These are phyloP conservation scores for Morelia viridis DNA, from an alignment of 2,797 vertebrate genomes.

Conservation along the genomic window DNA sequence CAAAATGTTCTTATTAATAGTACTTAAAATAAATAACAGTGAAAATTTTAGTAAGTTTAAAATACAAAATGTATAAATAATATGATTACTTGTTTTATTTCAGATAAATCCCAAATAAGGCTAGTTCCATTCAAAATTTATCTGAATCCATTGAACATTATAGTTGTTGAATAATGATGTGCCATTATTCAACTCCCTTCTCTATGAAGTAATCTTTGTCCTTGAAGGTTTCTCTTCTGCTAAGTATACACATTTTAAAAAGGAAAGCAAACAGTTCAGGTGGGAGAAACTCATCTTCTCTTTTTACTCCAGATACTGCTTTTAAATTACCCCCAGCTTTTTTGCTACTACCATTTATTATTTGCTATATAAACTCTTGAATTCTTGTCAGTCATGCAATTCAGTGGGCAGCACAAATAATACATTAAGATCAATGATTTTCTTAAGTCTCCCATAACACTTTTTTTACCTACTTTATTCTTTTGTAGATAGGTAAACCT, in stretches of 20 bases:
- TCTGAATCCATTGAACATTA: too few relatives aligned
- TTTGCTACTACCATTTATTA: neutral
- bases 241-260: neutral
- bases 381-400: neutral
- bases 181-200: neutral
- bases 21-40: neutral
- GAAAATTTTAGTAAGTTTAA: neutral
- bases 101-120: neutral
- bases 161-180: too few relatives aligned
- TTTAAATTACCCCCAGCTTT: neutral
- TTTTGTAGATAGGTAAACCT: constrained; percentile 33
- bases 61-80: neutral
- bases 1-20: neutral
- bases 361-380: neutral
- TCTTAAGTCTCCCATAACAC: neutral
- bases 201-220: neutral
- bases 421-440: neutral
- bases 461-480: neutral
- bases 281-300: neutral
- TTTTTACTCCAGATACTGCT: neutral
- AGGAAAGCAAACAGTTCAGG: neutral
- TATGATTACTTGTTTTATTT: neutral
- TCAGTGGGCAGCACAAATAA: neutral
- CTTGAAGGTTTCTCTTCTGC: too few relatives aligned
- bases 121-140: neutral